These are phyloP conservation scores for Siderastrea siderea DNA, from an alignment of 92 coral and sea anemone species.

Conservation along the genomic window DNA sequence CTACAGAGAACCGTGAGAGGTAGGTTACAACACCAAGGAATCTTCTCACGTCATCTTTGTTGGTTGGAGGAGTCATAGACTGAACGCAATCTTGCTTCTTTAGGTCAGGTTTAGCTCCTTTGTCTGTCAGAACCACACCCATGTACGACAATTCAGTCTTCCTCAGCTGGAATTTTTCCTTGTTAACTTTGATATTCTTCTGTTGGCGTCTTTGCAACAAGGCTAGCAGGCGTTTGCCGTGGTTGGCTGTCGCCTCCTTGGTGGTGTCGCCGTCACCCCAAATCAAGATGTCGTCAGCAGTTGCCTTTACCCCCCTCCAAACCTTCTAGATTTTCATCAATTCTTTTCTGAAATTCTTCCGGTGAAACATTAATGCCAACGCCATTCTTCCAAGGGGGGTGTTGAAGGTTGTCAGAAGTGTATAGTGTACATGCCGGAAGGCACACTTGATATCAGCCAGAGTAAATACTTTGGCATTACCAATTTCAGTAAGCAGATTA, in stretches of 20 bases:
- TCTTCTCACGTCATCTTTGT: conserved; percentile 30
- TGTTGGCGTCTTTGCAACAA: conserved; percentile 30
- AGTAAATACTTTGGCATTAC: background rate
- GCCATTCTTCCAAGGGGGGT: conserved; percentile 33
- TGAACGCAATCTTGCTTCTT: conserved; percentile 41
- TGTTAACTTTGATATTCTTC: conserved; percentile 36
- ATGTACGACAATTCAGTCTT: conserved; percentile 44
- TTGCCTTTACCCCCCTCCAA: conserved; percentile 22
- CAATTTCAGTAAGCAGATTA: conserved; percentile 22
- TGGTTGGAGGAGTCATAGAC: conserved; percentile 25
- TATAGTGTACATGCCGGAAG: background rate
- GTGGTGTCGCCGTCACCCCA: conserved; percentile 15
- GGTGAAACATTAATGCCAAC: conserved; percentile 42
- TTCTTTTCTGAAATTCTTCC: conserved; percentile 35
- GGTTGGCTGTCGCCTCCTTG: conserved; percentile 37
- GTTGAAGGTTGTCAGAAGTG: background rate
- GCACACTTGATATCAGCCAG: conserved; percentile 12
- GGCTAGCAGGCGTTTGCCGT: background rate
- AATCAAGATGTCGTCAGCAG: conserved; percentile 36
- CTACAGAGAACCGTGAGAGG: conserved; percentile 12
- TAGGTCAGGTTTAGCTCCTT: conserved; percentile 68
- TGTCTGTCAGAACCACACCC: conserved; percentile 25
- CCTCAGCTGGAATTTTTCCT: conserved; percentile 26
- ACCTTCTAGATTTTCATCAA: conserved; percentile 23
- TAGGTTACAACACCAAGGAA: conserved; percentile 27